Conservation (phyloP, 1,140 invertebrate species). For the Zaprionus inermis region DNA sequence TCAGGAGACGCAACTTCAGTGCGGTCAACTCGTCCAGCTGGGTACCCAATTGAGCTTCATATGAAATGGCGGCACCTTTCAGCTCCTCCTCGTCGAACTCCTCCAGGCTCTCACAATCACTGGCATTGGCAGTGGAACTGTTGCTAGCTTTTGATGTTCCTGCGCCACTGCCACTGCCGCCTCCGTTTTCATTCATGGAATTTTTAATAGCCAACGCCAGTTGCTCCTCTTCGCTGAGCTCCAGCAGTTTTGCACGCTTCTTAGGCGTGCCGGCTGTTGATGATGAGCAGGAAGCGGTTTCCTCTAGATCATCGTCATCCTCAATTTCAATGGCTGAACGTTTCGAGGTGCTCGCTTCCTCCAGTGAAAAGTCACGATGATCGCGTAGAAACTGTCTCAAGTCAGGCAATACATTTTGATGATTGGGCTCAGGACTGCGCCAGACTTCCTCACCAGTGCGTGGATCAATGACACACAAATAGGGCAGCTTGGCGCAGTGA, state of each 20-base stretch:
- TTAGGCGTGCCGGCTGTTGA: conserved; percentile 55
- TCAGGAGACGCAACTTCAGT: conserved; percentile 69
- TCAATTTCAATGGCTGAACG: conserved; percentile 51
- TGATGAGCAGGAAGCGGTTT: conserved; percentile 39
- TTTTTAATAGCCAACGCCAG: conserved; percentile 78
- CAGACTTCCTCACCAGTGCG: conserved; percentile 88
- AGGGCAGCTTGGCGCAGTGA: conserved; percentile 88
- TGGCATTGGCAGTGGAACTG: conserved; percentile 27
- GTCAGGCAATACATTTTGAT: conserved; percentile 64
- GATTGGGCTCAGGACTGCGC: conserved; percentile 69
- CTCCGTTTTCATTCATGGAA: conserved; percentile 78
- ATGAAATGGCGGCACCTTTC: conserved; percentile 59
- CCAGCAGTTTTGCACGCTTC: conserved; percentile 67
- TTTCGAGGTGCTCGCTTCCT: conserved; percentile 69
- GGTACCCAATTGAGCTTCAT: conserved; percentile 68
- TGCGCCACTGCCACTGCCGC: conserved; percentile 26
- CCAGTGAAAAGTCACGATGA: conserved; percentile 66
- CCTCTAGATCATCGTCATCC: conserved; percentile 49
- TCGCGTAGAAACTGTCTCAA: conserved; percentile 69
- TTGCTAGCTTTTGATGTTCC: conserved; percentile 33
- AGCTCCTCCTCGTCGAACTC: conserved; percentile 71
- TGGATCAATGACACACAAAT: conserved; percentile 91
- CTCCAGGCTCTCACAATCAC: conserved; percentile 71
- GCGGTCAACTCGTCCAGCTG: conserved; percentile 64
- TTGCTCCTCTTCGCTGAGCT: conserved; percentile 80